These are phyloP conservation scores for Emydoidea blandingii DNA, from an alignment of 2,797 vertebrate genomes.

Conservation along the genomic window DNA sequence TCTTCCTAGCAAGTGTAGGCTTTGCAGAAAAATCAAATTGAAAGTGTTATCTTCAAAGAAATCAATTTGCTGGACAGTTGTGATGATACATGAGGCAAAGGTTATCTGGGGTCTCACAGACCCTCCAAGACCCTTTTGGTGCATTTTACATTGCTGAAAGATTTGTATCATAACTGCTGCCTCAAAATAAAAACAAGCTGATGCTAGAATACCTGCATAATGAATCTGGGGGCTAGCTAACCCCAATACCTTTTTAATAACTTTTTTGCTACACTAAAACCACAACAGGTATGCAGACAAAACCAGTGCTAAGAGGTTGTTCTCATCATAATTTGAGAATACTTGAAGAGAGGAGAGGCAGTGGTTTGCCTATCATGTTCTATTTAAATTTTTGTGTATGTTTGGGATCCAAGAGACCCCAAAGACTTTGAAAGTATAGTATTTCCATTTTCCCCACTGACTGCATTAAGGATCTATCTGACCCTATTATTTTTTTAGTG, in stretches of 20 bases:
- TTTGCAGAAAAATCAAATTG: background rate
- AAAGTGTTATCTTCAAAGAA: background rate
- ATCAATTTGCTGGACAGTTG: background rate
- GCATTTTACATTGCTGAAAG: background rate
- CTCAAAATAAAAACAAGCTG: background rate
- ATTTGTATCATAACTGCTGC: background rate
- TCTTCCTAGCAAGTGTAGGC: background rate
- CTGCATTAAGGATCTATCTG: background rate
- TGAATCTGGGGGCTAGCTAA: background rate
- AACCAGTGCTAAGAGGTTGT: background rate
- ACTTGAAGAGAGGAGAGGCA: background rate
- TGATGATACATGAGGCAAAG: background rate
- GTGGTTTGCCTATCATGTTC: background rate
- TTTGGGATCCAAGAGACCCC: background rate
- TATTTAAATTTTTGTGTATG: background rate
- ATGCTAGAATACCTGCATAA: background rate
- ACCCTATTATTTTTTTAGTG: background rate
- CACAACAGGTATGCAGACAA: background rate
- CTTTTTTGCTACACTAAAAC: background rate
- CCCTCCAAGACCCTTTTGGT: background rate
- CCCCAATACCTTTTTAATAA: background rate
- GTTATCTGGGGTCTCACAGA: background rate
- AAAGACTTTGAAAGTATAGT: background rate
- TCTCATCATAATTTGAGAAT: background rate
- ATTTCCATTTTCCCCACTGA: background rate